Percentiles rank a stretch among this genome's conserved stretches.
Evolutionary conservation across 1,140 invertebrate genomes (phyloP).

Genomic region (Aphis gossypii): DNA sequence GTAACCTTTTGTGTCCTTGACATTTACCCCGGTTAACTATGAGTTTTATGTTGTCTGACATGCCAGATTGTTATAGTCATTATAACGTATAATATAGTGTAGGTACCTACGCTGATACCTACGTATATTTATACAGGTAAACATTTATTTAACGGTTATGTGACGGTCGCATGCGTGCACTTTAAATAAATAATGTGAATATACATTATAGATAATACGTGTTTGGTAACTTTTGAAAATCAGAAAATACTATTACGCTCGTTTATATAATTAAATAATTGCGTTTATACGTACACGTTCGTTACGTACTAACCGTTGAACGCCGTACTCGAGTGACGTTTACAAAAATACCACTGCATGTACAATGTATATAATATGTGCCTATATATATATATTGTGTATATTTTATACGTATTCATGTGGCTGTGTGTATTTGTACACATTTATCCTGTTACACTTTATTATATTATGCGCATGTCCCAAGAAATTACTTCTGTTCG

Average conservation of each 20-base stretch:
- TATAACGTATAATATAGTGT: too few species aligned
- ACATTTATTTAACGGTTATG: background rate
- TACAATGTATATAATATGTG: background rate
- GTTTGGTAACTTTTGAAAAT: background rate
- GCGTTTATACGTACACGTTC: background rate
- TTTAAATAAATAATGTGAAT: conserved; percentile 6
- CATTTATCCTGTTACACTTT: background rate
- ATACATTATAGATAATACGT: background rate
- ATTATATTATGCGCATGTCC: background rate
- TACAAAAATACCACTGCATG: background rate
- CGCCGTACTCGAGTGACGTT: background rate
- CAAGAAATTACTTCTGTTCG: background rate
- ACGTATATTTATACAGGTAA: background rate
- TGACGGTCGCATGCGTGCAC: background rate
- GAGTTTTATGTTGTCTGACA: background rate
- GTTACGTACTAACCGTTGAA: background rate
- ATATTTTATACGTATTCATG: background rate
- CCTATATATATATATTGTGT: background rate
- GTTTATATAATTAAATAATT: conserved; percentile 13
- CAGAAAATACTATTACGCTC: conserved; percentile 3
- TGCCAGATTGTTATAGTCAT: background rate
- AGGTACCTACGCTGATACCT: background rate
- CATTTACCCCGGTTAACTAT: background rate
- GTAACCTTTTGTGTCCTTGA: conserved; percentile 7
- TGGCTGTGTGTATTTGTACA: background rate